A percentile compares a stretch with the other conserved stretches of the same genome.
phyloP scores from a whole-genome alignment of 2,113 vertebrate genomes.

The Oncorhynchus clarkii region DNA sequence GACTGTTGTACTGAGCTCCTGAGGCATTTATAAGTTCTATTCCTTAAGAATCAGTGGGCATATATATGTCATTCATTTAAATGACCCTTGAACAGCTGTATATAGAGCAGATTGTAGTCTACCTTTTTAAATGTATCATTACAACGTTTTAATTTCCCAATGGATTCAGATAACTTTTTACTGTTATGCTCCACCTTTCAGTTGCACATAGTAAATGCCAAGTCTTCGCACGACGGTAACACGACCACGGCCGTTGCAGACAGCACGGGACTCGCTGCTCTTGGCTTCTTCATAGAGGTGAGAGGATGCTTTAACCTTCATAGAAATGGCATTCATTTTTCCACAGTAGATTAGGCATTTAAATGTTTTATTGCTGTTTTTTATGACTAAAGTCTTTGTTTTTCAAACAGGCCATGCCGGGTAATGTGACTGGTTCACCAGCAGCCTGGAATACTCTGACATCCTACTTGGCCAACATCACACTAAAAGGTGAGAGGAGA shows the following conservation, averaged over 20 bases:
- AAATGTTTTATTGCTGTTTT: not conserved
- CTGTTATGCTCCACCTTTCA: constrained; percentile 20
- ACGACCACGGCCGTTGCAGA: constrained; percentile 19
- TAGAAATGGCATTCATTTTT: too few species aligned
- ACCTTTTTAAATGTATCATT: too few species aligned
- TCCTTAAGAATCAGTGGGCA: too few species aligned
- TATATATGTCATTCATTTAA: too few species aligned
- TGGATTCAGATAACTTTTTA: not conserved
- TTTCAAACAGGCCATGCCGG: constrained; percentile 24
- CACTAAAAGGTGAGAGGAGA: constrained; percentile 25
- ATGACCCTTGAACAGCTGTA: too few species aligned
- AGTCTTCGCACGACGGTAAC: constrained; percentile 27
- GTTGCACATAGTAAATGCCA: constrained; percentile 74
- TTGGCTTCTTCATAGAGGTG: constrained; percentile 63
- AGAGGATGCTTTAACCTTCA: not conserved
- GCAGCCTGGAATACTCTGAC: constrained; percentile 57
- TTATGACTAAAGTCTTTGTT: not conserved
- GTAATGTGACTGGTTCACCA: constrained; percentile 28
- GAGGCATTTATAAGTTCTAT: too few species aligned
- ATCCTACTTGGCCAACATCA: constrained; percentile 47
- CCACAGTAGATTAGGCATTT: not conserved
- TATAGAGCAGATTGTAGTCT: too few species aligned
- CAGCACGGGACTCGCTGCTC: constrained; percentile 58
- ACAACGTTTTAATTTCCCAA: too few species aligned
- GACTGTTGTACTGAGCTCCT: too few species aligned